Conservation (phyloP, 2,797 vertebrate species). For the Lophius americanus region DNA sequence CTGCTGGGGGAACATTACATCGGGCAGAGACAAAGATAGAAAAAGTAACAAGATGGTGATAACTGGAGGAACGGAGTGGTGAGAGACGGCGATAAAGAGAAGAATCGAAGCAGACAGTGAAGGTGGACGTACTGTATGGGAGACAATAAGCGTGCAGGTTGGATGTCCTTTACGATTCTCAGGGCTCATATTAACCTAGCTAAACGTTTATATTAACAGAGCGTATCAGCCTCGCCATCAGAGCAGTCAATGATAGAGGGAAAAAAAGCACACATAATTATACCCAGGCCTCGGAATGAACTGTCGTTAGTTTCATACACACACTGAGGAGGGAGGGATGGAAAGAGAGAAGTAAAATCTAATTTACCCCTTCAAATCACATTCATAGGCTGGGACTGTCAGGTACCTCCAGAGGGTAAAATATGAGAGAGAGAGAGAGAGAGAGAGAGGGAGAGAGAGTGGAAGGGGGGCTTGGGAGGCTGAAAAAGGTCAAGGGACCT, state of each 20-base stretch:
- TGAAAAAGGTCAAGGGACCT: conserved; percentile 82
- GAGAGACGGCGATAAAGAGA: conserved; percentile 47
- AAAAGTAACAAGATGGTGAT: conserved; percentile 56
- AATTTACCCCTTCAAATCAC: conserved; percentile 88
- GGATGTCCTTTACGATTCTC: conserved; percentile 79
- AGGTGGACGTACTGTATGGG: conserved; percentile 62
- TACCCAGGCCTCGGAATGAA: conserved; percentile 80
- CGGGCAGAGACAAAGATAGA: conserved; percentile 50
- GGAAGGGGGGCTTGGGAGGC: conserved; percentile 58
- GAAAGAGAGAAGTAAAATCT: conserved; percentile 80
- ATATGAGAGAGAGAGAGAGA: conserved; percentile 64
- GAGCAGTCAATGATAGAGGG: conserved; percentile 83
- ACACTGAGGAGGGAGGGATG: conserved; percentile 60
- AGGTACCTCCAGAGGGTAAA: conserved; percentile 80
- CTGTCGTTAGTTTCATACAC: conserved; percentile 84
- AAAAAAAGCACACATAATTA: conserved; percentile 84
- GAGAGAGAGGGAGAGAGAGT: conserved; percentile 36
- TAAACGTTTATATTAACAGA: conserved; percentile 87
- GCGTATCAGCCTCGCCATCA: conserved; percentile 83
- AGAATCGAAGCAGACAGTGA: conserved; percentile 49
- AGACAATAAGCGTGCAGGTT: conserved; percentile 74
- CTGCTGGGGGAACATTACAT: conserved; percentile 48
- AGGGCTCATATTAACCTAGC: conserved; percentile 81
- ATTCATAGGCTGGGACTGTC: conserved; percentile 89
- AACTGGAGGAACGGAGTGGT: conserved; percentile 59